A percentile compares a stretch with the other conserved stretches of the same genome.
These are phyloP conservation scores for Ceratosolen fusciceps DNA, from an alignment of 1,140 invertebrate species.

Conservation along the genomic window DNA sequence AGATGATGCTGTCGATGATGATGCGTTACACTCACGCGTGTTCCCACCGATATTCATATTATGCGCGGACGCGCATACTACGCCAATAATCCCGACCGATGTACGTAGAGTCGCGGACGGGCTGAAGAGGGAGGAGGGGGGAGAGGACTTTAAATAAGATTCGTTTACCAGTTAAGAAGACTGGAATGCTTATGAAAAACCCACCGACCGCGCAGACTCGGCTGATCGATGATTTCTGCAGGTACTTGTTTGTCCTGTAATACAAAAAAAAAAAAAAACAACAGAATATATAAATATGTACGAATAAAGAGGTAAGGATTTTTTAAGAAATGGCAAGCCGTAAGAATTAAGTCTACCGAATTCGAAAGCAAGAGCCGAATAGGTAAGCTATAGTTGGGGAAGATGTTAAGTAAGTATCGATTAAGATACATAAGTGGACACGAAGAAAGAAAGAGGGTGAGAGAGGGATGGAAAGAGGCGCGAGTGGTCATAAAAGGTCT, in stretches of 20 bases:
- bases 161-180: conserved; percentile 88
- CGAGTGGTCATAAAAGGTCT: conserved; percentile 61
- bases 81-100: background rate
- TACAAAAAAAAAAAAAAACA: conserved; percentile 63
- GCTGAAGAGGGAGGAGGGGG: background rate
- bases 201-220: conserved; percentile 92
- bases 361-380: conserved; percentile 26
- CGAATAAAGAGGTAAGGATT: background rate
- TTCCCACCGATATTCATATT: background rate
- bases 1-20: background rate
- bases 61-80: background rate
- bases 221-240: conserved; percentile 90
- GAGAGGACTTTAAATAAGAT: background rate
- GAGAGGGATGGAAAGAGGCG: conserved; percentile 53
- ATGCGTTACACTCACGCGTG: background rate
- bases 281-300: conserved; percentile 1
- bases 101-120: background rate
- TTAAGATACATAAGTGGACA: conserved; percentile 25
- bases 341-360: background rate
- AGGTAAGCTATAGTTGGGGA: background rate
- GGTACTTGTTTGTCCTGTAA: conserved; percentile 90
- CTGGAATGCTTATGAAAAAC: conserved; percentile 94
- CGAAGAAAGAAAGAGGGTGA: conserved; percentile 23
- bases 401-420: conserved; percentile 33
- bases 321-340: conserved; percentile 12